Evolutionary conservation across 92 coral and sea anemone species (phyloP), one percentile per base, ranked within the genome.

Genomic region (Blastomussa wellsi): DNA sequence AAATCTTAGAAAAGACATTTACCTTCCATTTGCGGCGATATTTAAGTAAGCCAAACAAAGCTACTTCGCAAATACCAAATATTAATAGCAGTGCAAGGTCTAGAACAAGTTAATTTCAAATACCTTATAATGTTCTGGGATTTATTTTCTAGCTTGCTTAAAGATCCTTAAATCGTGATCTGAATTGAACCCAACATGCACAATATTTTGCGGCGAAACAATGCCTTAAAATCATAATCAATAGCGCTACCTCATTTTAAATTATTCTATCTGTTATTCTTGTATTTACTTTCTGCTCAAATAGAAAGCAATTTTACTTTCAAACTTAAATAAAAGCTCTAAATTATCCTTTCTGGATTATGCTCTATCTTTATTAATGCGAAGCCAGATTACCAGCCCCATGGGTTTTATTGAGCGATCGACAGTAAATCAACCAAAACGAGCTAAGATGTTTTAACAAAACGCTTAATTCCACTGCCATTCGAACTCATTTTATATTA

Each of bases 241-340:
- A 24, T 26, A 28, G 15, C 12, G 41, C 77, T 48, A 14, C 49
- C 32, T 44, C 39, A 38, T 42, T 19, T 80, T 19, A 44, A 31
- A 28, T 80, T 51, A n/a, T 82, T 82, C 38, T 52, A 22, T 37
- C 33, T 22, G 28, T 70, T 55, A 51, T 42, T 28, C 39, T 31
- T 62, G 20, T 70, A 69, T 82, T 82, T 82, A 51, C 78, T 24
- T n/a, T n/a, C 51, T 49, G 51, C 36, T 36, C 51, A 82, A 82
- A 82, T 20, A 48, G 11, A 81, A 49, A 51, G 67, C 62, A 35
- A 69, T 81, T 71, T 69, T 52, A 35, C 62, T 81, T 81, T 26
- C 48, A 81, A 69, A 69, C 33, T 19, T 42, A 4, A 62, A 57
- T 20, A 8, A 62, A 62, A 62, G 68, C 68, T 26, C 13, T n/a